Conservation (phyloP, 2,888 invertebrate genomes). For the Linyphia triangularis region DNA sequence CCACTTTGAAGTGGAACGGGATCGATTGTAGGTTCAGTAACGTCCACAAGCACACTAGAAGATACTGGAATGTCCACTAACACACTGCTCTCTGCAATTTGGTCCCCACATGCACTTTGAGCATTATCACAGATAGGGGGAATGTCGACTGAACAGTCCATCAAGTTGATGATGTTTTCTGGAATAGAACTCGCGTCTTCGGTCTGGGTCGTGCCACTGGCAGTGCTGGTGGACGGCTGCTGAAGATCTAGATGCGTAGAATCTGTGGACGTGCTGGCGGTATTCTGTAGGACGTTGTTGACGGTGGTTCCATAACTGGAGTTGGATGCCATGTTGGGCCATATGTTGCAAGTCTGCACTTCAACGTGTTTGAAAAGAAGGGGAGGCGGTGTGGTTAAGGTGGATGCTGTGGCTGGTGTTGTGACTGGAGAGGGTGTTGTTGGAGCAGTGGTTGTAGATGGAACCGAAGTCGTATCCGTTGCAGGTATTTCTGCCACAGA, state of each 20-base stretch:
- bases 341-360: constrained; percentile 45
- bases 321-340: constrained; percentile 14
- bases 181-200: constrained; percentile 1
- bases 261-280: neutral
- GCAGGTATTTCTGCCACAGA: constrained; percentile 4
- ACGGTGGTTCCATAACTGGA: neutral
- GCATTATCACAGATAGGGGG: constrained; percentile 56
- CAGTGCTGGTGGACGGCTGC: neutral
- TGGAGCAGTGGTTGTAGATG: neutral
- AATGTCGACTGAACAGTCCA: constrained; percentile 55
- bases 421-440: neutral
- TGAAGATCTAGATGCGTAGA: neutral
- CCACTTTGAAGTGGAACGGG: neutral
- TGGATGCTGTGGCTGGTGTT: neutral
- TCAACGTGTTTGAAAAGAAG: constrained; percentile 47
- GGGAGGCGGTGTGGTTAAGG: neutral
- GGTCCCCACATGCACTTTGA: neutral
- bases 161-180: constrained; percentile 10
- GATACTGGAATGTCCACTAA: constrained; percentile 19
- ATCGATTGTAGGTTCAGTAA: neutral
- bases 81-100: neutral
- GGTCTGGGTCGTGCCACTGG: constrained; percentile 42
- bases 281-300: neutral
- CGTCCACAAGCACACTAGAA: constrained; percentile 37
- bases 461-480: neutral